phyloP scores from a whole-genome alignment of 2,113 vertebrate species.

The Leiothrix lutea region DNA sequence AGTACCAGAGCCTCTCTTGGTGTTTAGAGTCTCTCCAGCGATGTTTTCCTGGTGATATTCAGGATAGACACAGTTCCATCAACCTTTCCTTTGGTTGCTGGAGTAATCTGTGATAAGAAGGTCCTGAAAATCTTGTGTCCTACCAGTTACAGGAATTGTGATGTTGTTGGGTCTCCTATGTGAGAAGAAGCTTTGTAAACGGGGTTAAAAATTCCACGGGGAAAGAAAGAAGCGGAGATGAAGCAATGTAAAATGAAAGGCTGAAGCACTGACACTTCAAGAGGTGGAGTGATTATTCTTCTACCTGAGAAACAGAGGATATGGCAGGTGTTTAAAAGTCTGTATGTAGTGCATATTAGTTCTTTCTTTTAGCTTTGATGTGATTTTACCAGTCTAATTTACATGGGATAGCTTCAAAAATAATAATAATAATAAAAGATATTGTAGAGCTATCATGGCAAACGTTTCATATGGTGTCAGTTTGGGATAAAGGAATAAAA shows the following conservation, averaged over 20 bases:
- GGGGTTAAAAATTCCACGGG: not conserved
- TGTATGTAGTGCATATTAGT: not conserved
- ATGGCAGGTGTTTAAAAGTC: not conserved
- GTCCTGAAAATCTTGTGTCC: not conserved
- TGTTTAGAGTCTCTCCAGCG: not conserved
- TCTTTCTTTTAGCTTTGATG: slow-evolving; percentile 4
- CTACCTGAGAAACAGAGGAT: not conserved
- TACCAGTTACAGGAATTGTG: not conserved
- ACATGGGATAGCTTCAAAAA: not conserved
- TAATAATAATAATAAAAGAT: not conserved
- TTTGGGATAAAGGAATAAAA: slow-evolving; percentile 44
- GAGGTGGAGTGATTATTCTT: not conserved
- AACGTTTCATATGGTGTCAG: slow-evolving; percentile 35
- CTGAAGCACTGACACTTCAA: not conserved
- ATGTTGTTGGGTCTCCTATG: not conserved
- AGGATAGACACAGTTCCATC: not conserved
- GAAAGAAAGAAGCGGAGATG: not conserved
- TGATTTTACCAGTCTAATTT: slow-evolving; percentile 8
- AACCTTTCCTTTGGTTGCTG: not conserved
- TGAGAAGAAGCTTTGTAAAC: not conserved
- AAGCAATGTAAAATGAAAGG: not conserved
- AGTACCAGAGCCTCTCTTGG: not conserved
- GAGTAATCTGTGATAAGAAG: not conserved
- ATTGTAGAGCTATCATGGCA: not conserved
- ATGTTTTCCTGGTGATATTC: not conserved